phyloP scores from a whole-genome alignment of 2,888 invertebrate genomes.

The Drosophila demipolita region DNA sequence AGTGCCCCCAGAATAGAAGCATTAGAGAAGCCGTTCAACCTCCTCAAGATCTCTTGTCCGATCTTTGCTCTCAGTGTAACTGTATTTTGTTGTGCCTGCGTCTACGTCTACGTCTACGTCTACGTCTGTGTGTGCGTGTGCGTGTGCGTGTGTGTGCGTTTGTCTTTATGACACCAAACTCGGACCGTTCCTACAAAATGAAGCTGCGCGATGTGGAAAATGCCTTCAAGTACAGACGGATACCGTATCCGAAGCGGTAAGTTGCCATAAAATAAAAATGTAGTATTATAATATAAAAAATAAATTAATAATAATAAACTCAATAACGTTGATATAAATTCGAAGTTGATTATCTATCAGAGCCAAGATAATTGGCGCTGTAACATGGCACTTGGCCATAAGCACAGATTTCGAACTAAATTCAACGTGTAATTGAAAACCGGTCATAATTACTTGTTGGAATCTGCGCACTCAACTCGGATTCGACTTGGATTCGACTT shows the following conservation, averaged over 20 bases:
- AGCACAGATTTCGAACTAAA: slow-evolving; percentile 23
- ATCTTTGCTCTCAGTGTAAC: slow-evolving; percentile 6
- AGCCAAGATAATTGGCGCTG: neutral
- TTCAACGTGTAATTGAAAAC: slow-evolving; percentile 53
- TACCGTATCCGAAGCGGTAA: slow-evolving; percentile 85
- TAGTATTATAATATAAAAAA: neutral
- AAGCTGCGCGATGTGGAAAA: slow-evolving; percentile 84
- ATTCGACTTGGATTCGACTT: slow-evolving; percentile 4
- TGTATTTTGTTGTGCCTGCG: slow-evolving; percentile 20
- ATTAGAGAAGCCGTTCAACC: slow-evolving; percentile 32
- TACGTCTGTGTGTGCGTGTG: slow-evolving; percentile 23
- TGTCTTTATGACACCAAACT: slow-evolving; percentile 60
- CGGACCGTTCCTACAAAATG: slow-evolving; percentile 82
- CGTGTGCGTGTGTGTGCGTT: slow-evolving; percentile 21
- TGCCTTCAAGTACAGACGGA: slow-evolving; percentile 83
- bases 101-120: slow-evolving; percentile 18
- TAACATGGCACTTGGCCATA: slow-evolving; percentile 1
- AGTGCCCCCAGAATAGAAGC: slow-evolving; percentile 37
- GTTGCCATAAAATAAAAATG: slow-evolving; percentile 38
- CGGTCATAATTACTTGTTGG: slow-evolving; percentile 65
- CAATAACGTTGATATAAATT: neutral
- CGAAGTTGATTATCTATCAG: neutral
- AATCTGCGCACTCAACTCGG: slow-evolving; percentile 22
- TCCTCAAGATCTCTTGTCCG: slow-evolving; percentile 19
- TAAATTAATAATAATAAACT: neutral